Percentiles rank a stretch among this genome's conserved stretches.
Evolutionary conservation across 2,888 invertebrate genomes (phyloP).

Genomic region (Operophtera brumata): DNA sequence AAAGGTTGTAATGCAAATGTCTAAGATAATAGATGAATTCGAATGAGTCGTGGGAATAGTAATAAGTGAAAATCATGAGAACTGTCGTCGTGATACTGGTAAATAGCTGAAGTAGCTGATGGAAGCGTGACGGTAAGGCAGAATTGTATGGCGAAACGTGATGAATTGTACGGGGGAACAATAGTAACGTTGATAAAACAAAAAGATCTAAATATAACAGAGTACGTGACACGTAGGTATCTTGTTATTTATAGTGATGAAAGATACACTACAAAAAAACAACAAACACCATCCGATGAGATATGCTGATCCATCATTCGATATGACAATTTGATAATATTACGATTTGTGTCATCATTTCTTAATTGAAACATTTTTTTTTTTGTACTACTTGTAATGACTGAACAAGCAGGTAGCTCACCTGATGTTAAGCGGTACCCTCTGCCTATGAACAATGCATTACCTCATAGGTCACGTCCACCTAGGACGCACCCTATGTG

Average conservation of each 20-base stretch:
- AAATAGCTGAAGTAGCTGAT: conserved; percentile 33
- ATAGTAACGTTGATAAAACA: conserved; percentile 10
- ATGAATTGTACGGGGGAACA: conserved; percentile 12
- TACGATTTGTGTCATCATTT: no score
- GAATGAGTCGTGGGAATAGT: conserved; percentile 57
- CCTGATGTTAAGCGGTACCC: no score
- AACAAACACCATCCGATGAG: background rate
- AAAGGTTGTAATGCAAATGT: conserved; percentile 25
- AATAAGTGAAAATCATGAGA: conserved; percentile 61
- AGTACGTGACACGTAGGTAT: background rate
- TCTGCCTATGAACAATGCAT: no score
- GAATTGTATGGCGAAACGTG: conserved; percentile 22
- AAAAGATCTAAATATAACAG: background rate
- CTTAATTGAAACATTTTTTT: no score
- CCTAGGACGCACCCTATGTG: no score
- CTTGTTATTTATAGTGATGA: background rate
- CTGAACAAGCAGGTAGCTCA: no score
- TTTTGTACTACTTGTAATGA: no score
- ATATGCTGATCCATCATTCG: no score
- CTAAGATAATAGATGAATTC: conserved; percentile 45
- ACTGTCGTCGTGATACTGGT: conserved; percentile 56
- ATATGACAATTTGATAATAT: no score
- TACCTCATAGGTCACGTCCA: no score
- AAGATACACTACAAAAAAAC: background rate
- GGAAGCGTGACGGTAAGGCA: conserved; percentile 23